A percentile compares a stretch with the other conserved stretches of the same genome.
phyloP scores from a whole-genome alignment of 2,888 invertebrate species.

The Melieria omissa region DNA sequence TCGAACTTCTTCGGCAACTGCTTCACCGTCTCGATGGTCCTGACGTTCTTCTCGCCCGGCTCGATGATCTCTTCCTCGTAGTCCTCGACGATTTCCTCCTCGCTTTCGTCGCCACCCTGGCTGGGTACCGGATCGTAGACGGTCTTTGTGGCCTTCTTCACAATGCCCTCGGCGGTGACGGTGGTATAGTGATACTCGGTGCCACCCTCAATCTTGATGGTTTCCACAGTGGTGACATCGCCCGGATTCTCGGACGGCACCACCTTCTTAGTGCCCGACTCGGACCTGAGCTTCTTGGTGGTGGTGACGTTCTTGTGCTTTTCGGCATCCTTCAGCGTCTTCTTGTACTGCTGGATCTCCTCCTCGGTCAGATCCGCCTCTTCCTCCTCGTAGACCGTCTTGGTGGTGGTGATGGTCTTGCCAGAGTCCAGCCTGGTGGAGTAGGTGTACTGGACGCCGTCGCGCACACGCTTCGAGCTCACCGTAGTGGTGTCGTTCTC shows the following conservation, averaged over 20 bases:
- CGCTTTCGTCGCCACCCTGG: constrained; percentile 56
- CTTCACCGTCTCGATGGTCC: constrained; percentile 63
- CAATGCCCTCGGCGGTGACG: constrained; percentile 64
- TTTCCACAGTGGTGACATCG: constrained; percentile 66
- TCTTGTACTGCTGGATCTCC: constrained; percentile 63
- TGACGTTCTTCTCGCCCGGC: constrained; percentile 64
- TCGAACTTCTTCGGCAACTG: constrained; percentile 61
- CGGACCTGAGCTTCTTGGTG: constrained; percentile 63
- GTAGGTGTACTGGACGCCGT: constrained; percentile 64
- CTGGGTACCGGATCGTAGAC: constrained; percentile 63
- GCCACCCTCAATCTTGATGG: constrained; percentile 65
- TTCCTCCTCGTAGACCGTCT: constrained; percentile 65
- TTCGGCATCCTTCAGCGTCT: constrained; percentile 64
- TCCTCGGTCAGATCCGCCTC: constrained; percentile 64
- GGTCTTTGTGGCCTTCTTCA: constrained; percentile 65
- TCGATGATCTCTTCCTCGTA: constrained; percentile 66
- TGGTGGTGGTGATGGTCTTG: constrained; percentile 63
- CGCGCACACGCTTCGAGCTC: constrained; percentile 58
- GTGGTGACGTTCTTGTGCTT: constrained; percentile 65
- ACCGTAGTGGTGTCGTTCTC: constrained; percentile 63
- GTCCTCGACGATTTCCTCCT: constrained; percentile 65
- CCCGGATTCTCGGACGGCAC: constrained; percentile 66
- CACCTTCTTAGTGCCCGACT: constrained; percentile 64
- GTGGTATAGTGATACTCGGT: constrained; percentile 66
- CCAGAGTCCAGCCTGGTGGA: constrained; percentile 63